Base-by-base conservation (phyloP, 92 coral and sea anemone species). In the Epizoanthus stellaris region DNA sequence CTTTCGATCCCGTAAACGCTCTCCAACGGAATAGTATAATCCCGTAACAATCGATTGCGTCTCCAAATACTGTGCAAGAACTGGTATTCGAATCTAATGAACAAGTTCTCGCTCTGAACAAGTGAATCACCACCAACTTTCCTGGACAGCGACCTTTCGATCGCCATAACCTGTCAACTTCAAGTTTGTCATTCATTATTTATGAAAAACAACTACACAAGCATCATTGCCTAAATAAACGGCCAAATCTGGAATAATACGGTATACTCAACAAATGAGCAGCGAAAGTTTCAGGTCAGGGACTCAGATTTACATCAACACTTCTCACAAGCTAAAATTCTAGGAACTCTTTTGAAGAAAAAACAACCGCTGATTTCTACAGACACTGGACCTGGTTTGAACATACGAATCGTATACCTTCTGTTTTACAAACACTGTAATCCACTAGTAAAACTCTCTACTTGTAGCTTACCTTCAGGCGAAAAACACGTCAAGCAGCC, bases 351-450 rank as follows among this genome's bases (percentile, higher is more conserved):
- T 43, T 39, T 9, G 56, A 19, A 61, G 25, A 42, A 53, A 13
- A 43, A n/a, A 75, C 21, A 16, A 73, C 62, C 49, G 45, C 49
- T 11, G 60, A 73, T 13, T 45, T 17, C 60, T 47, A 11, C 54
- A 57, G 38, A 59, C 38, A 45, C 36, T 39, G 30, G 62, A n/a
- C 20, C 36, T 39, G 54, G 77, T 59, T 71, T 71, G 5, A 3
- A 12, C 47, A 16, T 36, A n/a, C n/a, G n/a, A n/a, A n/a, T n/a
- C n/a, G n/a, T n/a, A n/a, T n/a, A 36, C 16, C 71, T 79, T 67
- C 83, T 79, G 72, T 79, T 79, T 45, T 63, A 59, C 54, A 49
- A 79, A 79, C 72, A 79, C 4, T 68, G 73, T 43, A 68, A 14
- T 25, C 49, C 30, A 66, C 42, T 16, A 39, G 56, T 19, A 39